phyloP scores from a whole-genome alignment of 2,113 vertebrate genomes.

The Psophia crepitans region DNA sequence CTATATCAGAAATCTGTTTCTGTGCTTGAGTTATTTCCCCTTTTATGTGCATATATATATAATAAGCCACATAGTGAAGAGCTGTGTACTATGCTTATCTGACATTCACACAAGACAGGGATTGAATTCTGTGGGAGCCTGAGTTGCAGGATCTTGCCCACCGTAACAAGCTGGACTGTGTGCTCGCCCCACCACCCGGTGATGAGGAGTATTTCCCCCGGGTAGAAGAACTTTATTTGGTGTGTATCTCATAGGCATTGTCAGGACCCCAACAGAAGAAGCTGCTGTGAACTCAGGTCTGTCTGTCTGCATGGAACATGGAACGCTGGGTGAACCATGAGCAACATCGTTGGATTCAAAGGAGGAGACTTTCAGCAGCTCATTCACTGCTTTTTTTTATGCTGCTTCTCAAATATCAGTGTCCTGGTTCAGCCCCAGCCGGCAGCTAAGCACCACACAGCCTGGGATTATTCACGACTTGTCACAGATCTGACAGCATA shows the following conservation, averaged over 20 bases:
- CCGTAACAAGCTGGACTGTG: too few species aligned
- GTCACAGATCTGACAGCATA: not conserved
- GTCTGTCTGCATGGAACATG: not conserved
- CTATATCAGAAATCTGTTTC: not conserved
- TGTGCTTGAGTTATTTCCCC: not conserved
- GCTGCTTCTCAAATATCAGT: not conserved
- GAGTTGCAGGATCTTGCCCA: not conserved
- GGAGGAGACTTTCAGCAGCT: not conserved
- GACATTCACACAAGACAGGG: not conserved
- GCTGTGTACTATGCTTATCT: not conserved
- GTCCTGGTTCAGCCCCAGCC: too few species aligned
- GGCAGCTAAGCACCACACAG: too few species aligned
- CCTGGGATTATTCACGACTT: not conserved
- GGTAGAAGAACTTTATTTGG: not conserved
- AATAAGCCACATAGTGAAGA: not conserved
- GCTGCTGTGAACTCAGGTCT: not conserved
- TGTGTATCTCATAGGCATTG: fast-evolving
- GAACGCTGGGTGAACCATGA: not conserved
- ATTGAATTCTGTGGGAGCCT: not conserved
- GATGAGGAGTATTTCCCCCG: not conserved
- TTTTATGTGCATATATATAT: not conserved
- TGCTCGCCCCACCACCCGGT: not conserved
- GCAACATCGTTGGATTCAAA: not conserved
- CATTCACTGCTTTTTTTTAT: not conserved
- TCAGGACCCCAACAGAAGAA: not conserved